phyloP scores from a whole-genome alignment of 1,140 invertebrate genomes.

The Hyphantria cunea region DNA sequence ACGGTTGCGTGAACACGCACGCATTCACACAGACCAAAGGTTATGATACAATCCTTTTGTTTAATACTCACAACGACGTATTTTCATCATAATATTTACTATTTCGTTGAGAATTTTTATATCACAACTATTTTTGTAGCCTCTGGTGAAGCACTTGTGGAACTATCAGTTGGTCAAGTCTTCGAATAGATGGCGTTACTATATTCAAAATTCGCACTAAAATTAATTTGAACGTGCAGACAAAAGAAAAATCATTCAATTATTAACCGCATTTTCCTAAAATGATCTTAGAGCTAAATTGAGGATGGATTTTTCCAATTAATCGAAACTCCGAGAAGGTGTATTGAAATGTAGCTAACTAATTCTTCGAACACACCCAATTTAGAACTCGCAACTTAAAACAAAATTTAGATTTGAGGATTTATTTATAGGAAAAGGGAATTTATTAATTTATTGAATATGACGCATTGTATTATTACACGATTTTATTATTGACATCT shows the following conservation, averaged over 20 bases:
- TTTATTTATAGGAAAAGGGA: no score
- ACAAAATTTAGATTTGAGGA: no score
- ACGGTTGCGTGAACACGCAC: conserved; percentile 80
- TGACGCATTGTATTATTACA: no score
- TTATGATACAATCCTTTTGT: conserved; percentile 37
- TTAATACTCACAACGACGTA: conserved; percentile 9
- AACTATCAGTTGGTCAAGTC: background rate
- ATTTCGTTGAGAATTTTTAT: background rate
- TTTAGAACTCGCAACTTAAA: no score
- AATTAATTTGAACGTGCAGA: background rate
- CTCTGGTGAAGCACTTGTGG: background rate
- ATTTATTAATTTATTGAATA: no score
- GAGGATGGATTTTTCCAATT: no score
- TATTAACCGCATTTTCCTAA: no score
- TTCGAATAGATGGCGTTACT: background rate
- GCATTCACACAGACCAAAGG: conserved; percentile 84
- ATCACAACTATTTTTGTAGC: background rate
- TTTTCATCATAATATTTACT: background rate
- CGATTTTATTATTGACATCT: no score
- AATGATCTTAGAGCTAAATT: no score
- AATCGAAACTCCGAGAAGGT: no score
- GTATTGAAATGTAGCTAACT: no score
- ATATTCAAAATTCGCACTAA: background rate
- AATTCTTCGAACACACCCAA: no score
- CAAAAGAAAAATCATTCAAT: background rate